Base-by-base conservation (phyloP, 2,797 vertebrate species). In the Gobio occitaniae region DNA sequence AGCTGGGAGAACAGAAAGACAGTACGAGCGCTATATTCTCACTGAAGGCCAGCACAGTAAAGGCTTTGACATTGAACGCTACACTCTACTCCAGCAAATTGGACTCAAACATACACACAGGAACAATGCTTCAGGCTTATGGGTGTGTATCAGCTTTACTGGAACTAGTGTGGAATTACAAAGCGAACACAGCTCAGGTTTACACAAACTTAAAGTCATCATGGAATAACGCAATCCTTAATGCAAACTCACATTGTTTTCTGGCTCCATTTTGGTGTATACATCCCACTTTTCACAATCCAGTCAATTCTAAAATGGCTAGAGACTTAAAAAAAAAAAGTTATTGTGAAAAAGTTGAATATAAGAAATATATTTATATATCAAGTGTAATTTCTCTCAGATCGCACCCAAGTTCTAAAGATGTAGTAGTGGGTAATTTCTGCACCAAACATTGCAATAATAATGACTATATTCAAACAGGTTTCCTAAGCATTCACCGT, bases 111-210 rank as follows among this genome's bases (percentile, higher is more conserved):
- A 87, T 32, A 77, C 69, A 77, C 74, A 82, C 47, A 86, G 68
- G 63, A 70, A 87, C 72, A 84, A 87, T 80, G 85, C 80, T 87
- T 50, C n/a, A 29, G 56, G 41, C 66, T 68, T 68, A 52, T 36
- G 61, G 68, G 81, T 63, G 70, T 79, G 66, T 48, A 50, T 74
- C 59, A 87, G 84, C 71, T 76, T 84, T 84, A 81, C 66, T 86
- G 47, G 59, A 82, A 75, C 17, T 76, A 75, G 50, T 50, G 50
- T 75, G 47, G 25, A 85, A 66, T 85, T 74, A 68, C 76, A 74
- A 52, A 83, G 36, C 16, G 25, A 56, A 38, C 54, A 68, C 29
- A 52, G 25, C 44, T 84, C 52, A 75, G 76, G 69, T 32, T 82
- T 76, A 61, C 63, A 19, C 59, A 80, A 61, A 74, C 48, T 41